Evolutionary conservation across 2,888 invertebrate species (phyloP).

Genomic region (Yponomeuta malinellus): DNA sequence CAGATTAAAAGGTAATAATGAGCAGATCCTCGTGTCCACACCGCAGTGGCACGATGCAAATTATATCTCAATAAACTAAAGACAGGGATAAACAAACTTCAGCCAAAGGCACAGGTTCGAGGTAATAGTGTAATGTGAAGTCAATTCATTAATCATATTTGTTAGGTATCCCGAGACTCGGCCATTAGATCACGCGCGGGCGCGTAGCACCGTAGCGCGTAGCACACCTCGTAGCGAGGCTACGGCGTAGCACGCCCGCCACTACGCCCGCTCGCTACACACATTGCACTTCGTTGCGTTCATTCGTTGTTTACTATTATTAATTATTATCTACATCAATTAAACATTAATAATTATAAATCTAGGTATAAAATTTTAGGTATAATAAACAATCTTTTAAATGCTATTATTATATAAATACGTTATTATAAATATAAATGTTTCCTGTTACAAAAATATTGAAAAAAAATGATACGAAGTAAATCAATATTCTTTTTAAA

Average conservation of each 20-base stretch:
- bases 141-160: constrained; percentile 75
- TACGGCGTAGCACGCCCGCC: constrained; percentile 26
- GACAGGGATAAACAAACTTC: constrained; percentile 66
- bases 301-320: constrained; percentile 56
- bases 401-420: constrained; percentile 77
- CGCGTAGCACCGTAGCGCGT: constrained; percentile 29
- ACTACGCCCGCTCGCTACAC: constrained; percentile 44
- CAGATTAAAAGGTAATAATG: constrained; percentile 48
- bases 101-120: constrained; percentile 72
- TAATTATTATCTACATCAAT: constrained; percentile 74
- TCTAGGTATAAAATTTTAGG: constrained; percentile 76
- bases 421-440: constrained; percentile 74
- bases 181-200: constrained; percentile 12
- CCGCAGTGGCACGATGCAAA: constrained; percentile 54
- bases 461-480: constrained; percentile 75
- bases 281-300: constrained; percentile 64
- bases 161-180: constrained; percentile 60
- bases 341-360: constrained; percentile 74
- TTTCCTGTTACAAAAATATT: constrained; percentile 77
- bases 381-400: constrained; percentile 78
- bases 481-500: constrained; percentile 75
- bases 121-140: constrained; percentile 73
- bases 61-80: constrained; percentile 67
- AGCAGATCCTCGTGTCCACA: constrained; percentile 55
- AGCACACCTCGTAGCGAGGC: constrained; percentile 18